phyloP scores from a whole-genome alignment of 2,888 invertebrate species.

The Crematogaster levior region DNA sequence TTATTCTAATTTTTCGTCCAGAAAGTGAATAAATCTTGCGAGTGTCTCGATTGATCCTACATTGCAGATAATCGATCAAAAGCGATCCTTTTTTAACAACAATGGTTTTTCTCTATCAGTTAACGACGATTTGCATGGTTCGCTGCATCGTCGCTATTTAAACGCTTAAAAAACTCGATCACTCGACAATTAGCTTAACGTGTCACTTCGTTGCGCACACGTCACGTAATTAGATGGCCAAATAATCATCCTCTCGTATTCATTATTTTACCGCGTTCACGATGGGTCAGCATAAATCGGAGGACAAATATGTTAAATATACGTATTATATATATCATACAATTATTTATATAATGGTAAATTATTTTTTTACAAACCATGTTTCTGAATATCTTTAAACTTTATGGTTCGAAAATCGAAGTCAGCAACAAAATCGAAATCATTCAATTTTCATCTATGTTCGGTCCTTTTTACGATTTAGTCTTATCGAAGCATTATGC shows the following conservation, averaged over 20 bases:
- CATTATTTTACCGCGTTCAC: constrained; percentile 10
- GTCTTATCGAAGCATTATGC: background rate
- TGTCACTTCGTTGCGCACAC: background rate
- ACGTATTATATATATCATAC: background rate
- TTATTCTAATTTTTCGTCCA: background rate
- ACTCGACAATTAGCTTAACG: background rate
- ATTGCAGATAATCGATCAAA: background rate
- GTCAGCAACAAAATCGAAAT: background rate
- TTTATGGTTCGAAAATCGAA: background rate
- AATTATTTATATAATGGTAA: background rate
- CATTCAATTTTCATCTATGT: background rate
- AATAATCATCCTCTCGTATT: constrained; percentile 35
- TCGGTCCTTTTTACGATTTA: background rate
- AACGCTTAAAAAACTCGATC: constrained; percentile 23
- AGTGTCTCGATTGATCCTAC: background rate
- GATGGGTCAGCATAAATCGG: background rate
- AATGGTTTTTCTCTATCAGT: constrained; percentile 2
- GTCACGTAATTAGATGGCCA: constrained; percentile 16
- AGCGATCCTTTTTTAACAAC: background rate
- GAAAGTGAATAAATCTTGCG: background rate
- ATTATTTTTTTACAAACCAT: background rate
- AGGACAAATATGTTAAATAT: background rate
- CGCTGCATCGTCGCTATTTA: background rate
- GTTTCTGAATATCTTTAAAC: background rate
- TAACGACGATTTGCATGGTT: background rate